These are phyloP conservation scores for Drosophila lacicola DNA, from an alignment of 2,888 invertebrate genomes.

Conservation along the genomic window DNA sequence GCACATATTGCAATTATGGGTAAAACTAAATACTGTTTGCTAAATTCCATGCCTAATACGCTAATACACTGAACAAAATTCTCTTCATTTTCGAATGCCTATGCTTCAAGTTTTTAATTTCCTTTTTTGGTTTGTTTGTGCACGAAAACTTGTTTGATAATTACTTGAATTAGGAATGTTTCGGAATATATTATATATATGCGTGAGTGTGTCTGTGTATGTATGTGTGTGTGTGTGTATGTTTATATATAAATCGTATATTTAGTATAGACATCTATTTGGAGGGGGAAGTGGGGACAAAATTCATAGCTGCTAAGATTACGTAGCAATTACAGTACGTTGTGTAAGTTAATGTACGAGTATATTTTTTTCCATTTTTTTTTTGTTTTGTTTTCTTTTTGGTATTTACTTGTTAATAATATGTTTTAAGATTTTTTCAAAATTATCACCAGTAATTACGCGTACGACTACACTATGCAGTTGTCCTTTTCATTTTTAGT, in stretches of 20 bases:
- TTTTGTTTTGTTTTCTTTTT: constrained; percentile 15
- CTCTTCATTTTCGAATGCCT: not conserved
- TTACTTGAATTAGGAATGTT: constrained; percentile 59
- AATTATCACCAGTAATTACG: constrained; percentile 85
- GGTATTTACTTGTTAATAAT: constrained; percentile 31
- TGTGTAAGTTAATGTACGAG: constrained; percentile 36
- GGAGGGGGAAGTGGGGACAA: constrained; percentile 24
- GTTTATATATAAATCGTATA: constrained; percentile 42
- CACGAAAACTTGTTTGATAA: constrained; percentile 49
- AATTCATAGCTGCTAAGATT: constrained; percentile 69
- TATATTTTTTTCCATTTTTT: constrained; percentile 41
- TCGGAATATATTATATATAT: constrained; percentile 36
- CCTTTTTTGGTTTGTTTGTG: constrained; percentile 17
- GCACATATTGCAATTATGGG: constrained; percentile 27
- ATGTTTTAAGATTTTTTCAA: constrained; percentile 70
- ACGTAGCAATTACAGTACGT: constrained; percentile 36
- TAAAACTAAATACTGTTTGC: constrained; percentile 56
- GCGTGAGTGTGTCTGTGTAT: constrained; percentile 9
- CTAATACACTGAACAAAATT: constrained; percentile 61
- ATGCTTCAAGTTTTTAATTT: constrained; percentile 2
- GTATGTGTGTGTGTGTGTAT: constrained; percentile 18
- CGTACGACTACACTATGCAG: constrained; percentile 82
- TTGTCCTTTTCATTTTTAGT: constrained; percentile 62
- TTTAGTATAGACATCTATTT: constrained; percentile 76
- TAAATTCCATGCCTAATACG: constrained; percentile 71